Evolutionary conservation across 92 coral and sea anemone genomes (phyloP).

Genomic region (Paramuricea clavata): DNA sequence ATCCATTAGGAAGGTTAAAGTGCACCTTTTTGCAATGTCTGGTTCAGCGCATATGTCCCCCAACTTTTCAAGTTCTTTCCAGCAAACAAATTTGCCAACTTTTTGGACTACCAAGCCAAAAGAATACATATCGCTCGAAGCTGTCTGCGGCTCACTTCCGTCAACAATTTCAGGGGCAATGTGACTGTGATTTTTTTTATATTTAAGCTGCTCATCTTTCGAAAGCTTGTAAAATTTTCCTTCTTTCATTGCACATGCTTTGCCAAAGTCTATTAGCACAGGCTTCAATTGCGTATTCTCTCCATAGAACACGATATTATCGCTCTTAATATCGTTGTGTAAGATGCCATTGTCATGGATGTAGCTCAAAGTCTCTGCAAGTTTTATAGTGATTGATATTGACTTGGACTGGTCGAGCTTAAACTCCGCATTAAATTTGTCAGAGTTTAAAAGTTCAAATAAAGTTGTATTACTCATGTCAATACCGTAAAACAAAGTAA

Average conservation of each 20-base stretch:
- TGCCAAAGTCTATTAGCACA: constrained; percentile 2
- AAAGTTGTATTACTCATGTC: background rate
- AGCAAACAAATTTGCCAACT: background rate
- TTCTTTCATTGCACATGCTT: background rate
- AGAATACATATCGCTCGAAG: background rate
- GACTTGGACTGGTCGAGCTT: background rate
- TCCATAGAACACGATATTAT: background rate
- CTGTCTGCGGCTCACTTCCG: background rate
- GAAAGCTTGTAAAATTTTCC: background rate
- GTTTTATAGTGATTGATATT: background rate
- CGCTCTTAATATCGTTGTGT: constrained; percentile 12
- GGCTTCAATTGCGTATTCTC: background rate
- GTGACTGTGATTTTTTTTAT: background rate
- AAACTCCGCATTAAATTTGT: background rate
- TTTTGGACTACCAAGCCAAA: background rate
- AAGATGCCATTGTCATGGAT: background rate
- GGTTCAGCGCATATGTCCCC: background rate
- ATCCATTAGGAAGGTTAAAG: background rate
- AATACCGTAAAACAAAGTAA: constrained; percentile 9
- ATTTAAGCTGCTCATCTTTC: background rate
- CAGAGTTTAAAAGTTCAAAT: background rate
- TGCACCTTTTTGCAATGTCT: background rate
- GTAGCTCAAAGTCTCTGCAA: background rate
- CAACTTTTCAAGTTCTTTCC: background rate
- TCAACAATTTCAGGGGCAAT: constrained; percentile 8